These are phyloP conservation scores for Lutraria lutraria DNA, from an alignment of 2,888 invertebrate genomes.

Conservation along the genomic window DNA sequence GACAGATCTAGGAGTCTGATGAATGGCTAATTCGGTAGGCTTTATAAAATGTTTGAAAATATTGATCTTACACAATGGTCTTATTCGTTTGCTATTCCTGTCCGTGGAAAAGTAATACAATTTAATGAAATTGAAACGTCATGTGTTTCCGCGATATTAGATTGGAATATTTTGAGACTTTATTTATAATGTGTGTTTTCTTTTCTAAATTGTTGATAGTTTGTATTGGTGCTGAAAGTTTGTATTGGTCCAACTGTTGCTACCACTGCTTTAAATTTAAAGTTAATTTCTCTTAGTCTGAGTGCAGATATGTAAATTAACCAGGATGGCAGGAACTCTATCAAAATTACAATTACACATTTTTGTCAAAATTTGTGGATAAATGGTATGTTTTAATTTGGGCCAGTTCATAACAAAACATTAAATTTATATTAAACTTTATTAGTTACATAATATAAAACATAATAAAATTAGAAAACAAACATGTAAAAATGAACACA, in stretches of 20 bases:
- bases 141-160: background rate
- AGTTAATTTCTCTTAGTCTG: background rate
- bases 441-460: background rate
- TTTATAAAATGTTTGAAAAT: background rate
- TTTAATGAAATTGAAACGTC: background rate
- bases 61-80: background rate
- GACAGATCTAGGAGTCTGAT: too few relatives aligned
- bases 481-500: slow-evolving; percentile 15
- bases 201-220: background rate
- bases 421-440: background rate
- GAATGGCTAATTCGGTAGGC: slow-evolving; percentile 1
- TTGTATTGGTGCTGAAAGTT: background rate
- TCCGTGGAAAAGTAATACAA: too few relatives aligned
- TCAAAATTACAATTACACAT: too few relatives aligned
- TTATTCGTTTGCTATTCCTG: background rate
- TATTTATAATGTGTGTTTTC: background rate
- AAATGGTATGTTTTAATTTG: too few relatives aligned
- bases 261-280: too few relatives aligned
- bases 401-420: background rate
- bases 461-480: background rate
- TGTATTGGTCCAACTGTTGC: too few relatives aligned
- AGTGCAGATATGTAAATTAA: background rate
- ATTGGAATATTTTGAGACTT: background rate
- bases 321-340: background rate
- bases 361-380: too few relatives aligned